Evolutionary conservation across 2,113 vertebrate genomes (phyloP), one percentile per base, ranked within the genome.

Genomic region (Arvicanthis niloticus): DNA sequence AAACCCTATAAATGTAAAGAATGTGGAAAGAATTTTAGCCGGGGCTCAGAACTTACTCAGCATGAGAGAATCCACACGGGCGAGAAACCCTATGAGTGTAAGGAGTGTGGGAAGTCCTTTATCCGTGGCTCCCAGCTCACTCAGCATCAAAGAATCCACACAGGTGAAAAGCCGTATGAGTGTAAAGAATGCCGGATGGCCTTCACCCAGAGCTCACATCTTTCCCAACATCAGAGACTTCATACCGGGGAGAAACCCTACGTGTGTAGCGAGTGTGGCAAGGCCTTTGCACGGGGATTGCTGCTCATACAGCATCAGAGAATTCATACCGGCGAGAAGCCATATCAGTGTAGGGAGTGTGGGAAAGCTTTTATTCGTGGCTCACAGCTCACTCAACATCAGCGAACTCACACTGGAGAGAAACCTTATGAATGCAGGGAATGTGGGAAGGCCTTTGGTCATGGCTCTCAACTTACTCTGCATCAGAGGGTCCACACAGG

Each of bases 291-390:
- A 3, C 98, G 98, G 73, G 97, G 98, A 10, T 98, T 98, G 58
- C 94, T 98, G 15, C 98, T 98, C 84, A 98, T 98, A 80, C 98
- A 98, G 12, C 98, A 98, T 81, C 98, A 98, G 94, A 97, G 98
- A 85, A 98, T 98, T 73, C 98, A 98, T 75, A 98, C 98, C 7
- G 98, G 98, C 40, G 98, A 98, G 86, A 98, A 98, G 90, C 98
- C 98, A 0, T 98, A 98, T 81, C 92, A 97, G 3, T 98, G 98
- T 80, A 94, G 95, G 31, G 97, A 98, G n/a, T 98, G 98, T 85
- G 98, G 98, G 56, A 98, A 98, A 80, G 97, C 98, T n/a, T 98
- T 98, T 85, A 97, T 97, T n/a, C 98, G 97, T 42, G 96, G 97
- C 45, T 98, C 97, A 91, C 97, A 97, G 17, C 97, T 98, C 53